Percentiles rank a stretch among this genome's conserved stretches.
Conservation (phyloP, 2,888 invertebrate genomes). For the Pseudococcus viburni region DNA sequence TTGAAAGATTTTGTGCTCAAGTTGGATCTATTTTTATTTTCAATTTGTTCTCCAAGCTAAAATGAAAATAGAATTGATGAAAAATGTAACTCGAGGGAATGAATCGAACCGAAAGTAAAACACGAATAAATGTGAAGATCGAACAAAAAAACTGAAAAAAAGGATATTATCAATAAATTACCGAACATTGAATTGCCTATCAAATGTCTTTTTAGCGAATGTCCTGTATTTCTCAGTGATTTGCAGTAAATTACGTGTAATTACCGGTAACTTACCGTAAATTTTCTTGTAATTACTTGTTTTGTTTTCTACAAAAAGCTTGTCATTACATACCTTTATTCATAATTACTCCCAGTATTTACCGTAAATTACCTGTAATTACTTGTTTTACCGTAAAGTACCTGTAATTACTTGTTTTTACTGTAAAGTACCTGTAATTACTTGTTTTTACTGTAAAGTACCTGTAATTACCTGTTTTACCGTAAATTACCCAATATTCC, state of each 20-base stretch:
- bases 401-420: not conserved
- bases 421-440: not conserved
- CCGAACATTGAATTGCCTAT: too few species aligned
- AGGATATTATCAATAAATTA: too few species aligned
- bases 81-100: too few species aligned
- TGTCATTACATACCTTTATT: not conserved
- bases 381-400: not conserved
- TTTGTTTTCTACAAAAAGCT: not conserved
- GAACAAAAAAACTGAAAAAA: too few species aligned
- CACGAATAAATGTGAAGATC: too few species aligned
- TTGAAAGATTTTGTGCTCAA: too few species aligned
- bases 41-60: too few species aligned
- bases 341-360: not conserved
- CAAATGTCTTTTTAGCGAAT: too few species aligned
- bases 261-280: not conserved
- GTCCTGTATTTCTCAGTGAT: not conserved
- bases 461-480: not conserved
- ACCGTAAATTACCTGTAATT: not conserved
- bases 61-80: too few species aligned
- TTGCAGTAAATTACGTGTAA: not conserved
- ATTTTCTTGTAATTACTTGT: not conserved
- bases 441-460: not conserved
- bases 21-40: too few species aligned
- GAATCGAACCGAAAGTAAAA: too few species aligned
- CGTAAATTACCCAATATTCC: not conserved